Conservation (phyloP, 2,888 invertebrate genomes). For the Rambutsinella grinnellia region DNA sequence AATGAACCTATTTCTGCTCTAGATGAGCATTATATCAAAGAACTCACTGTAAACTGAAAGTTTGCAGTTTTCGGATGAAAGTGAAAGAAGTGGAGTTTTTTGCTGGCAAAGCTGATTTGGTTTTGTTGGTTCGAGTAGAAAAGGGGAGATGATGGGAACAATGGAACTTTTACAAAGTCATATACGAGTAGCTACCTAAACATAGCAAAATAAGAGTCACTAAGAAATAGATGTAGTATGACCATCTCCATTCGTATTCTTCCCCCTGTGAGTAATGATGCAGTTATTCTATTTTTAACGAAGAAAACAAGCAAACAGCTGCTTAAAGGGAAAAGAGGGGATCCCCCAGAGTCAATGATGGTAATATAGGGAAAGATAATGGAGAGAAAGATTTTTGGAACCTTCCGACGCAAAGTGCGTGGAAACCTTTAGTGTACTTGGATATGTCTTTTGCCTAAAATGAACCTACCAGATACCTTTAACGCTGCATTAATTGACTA, state of each 20-base stretch:
- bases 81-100: constrained; percentile 1
- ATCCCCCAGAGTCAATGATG: constrained; percentile 4
- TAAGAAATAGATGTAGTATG: too few species aligned
- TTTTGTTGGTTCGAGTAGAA: neutral
- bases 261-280: constrained; percentile 27
- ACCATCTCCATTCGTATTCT: too few species aligned
- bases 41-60: too few species aligned
- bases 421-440: constrained; percentile 2
- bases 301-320: constrained; percentile 49
- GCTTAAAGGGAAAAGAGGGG: constrained; percentile 35
- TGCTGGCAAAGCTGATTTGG: constrained; percentile 4
- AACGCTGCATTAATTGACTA: constrained; percentile 31
- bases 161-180: constrained; percentile 24
- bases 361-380: neutral
- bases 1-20: too few species aligned
- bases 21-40: too few species aligned
- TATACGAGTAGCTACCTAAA: too few species aligned
- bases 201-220: too few species aligned
- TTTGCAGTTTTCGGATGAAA: neutral
- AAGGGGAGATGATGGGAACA: constrained; percentile 31
- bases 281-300: constrained; percentile 38
- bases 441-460: too few species aligned
- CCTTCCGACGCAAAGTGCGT: neutral
- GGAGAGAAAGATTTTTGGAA: neutral
- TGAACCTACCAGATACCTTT: neutral